Evolutionary conservation across 2,888 invertebrate species (phyloP).

Genomic region (Drosophila bunnanda): DNA sequence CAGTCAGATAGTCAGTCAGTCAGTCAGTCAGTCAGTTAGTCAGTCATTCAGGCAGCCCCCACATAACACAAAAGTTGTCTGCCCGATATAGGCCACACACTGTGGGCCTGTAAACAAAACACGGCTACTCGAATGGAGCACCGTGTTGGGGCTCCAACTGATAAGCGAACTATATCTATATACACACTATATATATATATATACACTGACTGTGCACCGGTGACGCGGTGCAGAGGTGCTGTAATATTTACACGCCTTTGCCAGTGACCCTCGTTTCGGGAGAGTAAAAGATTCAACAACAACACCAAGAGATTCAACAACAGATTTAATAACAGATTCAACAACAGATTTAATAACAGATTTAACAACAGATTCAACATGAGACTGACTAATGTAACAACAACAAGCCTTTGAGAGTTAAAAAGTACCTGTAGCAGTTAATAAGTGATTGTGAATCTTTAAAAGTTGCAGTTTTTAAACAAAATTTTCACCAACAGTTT

Average conservation of each 20-base stretch:
- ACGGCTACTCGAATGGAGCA: conserved; percentile 16
- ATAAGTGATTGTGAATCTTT: no score
- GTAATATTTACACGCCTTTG: conserved; percentile 3
- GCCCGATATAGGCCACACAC: conserved; percentile 40
- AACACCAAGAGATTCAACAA: not conserved
- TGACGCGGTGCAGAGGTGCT: conserved; percentile 9
- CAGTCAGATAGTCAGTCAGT: no score
- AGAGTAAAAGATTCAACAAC: not conserved
- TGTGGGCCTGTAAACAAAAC: conserved; percentile 41
- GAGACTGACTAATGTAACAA: not conserved
- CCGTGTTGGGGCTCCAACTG: conserved; percentile 28
- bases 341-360: not conserved
- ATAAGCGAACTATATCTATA: conserved; percentile 22
- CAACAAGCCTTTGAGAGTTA: not conserved
- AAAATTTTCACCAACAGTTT: no score
- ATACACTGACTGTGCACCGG: not conserved
- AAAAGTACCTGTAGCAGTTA: not conserved
- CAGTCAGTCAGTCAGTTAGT: conserved; percentile 1
- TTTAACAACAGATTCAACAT: not conserved
- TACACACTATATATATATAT: not conserved
- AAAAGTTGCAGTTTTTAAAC: no score
- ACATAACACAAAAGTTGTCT: conserved; percentile 34
- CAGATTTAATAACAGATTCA: not conserved
- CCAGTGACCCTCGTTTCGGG: conserved; percentile 22
- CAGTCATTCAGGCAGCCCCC: conserved; percentile 13